A percentile compares a stretch with the other conserved stretches of the same genome.
Evolutionary conservation across 2,797 vertebrate genomes (phyloP).

Genomic region (Gallirallus australis): DNA sequence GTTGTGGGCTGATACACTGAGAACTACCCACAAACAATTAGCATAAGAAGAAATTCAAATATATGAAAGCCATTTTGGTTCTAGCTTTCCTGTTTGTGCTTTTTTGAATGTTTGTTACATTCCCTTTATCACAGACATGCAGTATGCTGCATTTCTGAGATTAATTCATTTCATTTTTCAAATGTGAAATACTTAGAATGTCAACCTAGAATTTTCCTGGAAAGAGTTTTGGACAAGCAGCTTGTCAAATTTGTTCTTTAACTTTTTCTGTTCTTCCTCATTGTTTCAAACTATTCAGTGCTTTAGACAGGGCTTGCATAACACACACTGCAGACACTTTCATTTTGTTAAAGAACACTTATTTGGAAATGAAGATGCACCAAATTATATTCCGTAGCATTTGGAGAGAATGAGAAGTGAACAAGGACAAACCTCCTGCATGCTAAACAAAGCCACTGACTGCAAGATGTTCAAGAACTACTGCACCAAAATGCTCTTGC

Average conservation of each 20-base stretch:
- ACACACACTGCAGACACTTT: neutral
- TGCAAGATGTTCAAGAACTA: neutral
- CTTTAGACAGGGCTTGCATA: neutral
- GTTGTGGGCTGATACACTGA: neutral
- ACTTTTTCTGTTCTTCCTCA: neutral
- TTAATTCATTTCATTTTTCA: neutral
- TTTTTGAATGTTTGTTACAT: neutral
- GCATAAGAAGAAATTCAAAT: neutral
- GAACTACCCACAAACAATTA: neutral
- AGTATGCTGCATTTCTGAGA: neutral
- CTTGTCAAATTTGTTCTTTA: neutral
- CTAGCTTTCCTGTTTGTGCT: neutral
- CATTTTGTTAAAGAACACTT: constrained; percentile 15
- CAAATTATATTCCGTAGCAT: neutral
- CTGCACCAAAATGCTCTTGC: neutral
- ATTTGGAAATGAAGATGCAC: constrained; percentile 15
- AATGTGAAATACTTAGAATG: neutral
- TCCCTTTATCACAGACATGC: neutral
- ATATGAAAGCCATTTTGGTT: neutral
- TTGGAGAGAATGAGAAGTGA: constrained; percentile 31
- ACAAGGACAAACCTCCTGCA: constrained; percentile 10
- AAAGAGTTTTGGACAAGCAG: neutral
- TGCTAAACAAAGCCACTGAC: constrained; percentile 20
- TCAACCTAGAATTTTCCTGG: neutral
- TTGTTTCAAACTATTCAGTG: neutral